Base-by-base conservation (phyloP, 2,888 invertebrate species). In the Tipula lateralis region DNA sequence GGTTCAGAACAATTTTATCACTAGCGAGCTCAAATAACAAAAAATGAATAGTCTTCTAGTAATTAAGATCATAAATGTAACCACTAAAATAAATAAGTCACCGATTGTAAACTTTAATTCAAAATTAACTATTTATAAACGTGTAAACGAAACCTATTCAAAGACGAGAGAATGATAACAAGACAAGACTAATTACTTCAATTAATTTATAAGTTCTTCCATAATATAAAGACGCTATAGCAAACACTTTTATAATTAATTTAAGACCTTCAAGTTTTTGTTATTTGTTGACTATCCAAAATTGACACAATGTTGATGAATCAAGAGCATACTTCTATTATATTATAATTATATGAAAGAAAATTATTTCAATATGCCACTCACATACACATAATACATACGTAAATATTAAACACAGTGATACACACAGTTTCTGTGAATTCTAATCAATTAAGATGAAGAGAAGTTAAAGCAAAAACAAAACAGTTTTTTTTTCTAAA, bases 201-300 rank as follows among this genome's bases (percentile, higher is more conserved):
- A 24, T 66, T 66, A 66, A 66, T 24, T 66, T 66, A 66, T 66
- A 66, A 9, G 7, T 24, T 24, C 24, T 66, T 66, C 24, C 24
- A 66, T 24, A 66, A 66, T 24, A 24, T 24, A 66, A 66, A 24
- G 24, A n/a, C n/a, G n/a, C n/a, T 7, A 66, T 66, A 66, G 24
- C 19, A 66, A 66, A 66, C 66, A 66, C 66, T 66, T 66, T 66
- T 66, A 66, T 66, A 66, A 66, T 66, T 66, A 66, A 66, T 66
- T 66, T 66, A 66, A 66, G 66, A 66, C 24, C 66, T 66, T 66
- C 66, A 66, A 66, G 66, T 50, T 50, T 50, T 6, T 36, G 2
- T 7, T 34, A 9, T 44, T 9, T 16, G 4, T 50, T 50, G 16
- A 16, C 44, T 50, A 66, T 66, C 66, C 24, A 66, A 66, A 66